Percentiles rank a stretch among this genome's conserved stretches.
These are phyloP conservation scores for Neodontobutis hainanensis DNA, from an alignment of 2,113 vertebrate species.

Conservation along the genomic window DNA sequence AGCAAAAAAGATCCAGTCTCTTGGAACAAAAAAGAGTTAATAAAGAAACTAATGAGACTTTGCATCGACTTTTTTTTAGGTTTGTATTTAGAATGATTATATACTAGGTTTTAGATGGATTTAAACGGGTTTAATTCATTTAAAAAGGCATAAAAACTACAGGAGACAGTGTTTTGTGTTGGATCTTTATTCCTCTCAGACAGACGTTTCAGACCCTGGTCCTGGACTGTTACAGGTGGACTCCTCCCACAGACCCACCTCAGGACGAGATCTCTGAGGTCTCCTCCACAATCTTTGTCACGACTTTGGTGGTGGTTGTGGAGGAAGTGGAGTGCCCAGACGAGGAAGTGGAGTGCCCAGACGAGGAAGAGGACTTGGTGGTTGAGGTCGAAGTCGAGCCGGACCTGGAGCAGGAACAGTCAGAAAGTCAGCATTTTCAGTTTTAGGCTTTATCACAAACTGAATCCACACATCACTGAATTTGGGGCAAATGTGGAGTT, in stretches of 20 bases:
- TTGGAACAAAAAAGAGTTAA: slow-evolving; percentile 77
- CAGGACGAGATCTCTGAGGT: neutral
- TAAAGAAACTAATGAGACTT: slow-evolving; percentile 76
- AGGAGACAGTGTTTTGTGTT: neutral
- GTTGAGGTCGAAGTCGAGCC: no score
- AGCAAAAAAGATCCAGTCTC: slow-evolving; percentile 42
- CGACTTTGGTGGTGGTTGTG: slow-evolving; percentile 38
- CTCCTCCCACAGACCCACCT: no score
- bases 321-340: neutral
- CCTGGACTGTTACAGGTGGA: no score
- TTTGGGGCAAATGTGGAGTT: no score
- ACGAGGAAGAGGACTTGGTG: neutral
- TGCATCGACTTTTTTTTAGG: neutral
- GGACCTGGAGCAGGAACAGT: neutral
- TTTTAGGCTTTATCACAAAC: no score
- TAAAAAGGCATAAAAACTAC: neutral
- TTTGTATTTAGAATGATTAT: neutral
- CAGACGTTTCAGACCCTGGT: neutral
- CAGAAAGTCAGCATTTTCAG: neutral
- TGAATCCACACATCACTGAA: no score
- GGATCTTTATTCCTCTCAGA: slow-evolving; percentile 40
- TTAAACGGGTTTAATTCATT: neutral
- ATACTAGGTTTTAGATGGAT: no score
- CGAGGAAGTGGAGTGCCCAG: neutral
- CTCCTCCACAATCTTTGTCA: slow-evolving; percentile 59